Evolutionary conservation across 2,888 invertebrate species (phyloP).

Genomic region (Eutolmus rufibarbis): DNA sequence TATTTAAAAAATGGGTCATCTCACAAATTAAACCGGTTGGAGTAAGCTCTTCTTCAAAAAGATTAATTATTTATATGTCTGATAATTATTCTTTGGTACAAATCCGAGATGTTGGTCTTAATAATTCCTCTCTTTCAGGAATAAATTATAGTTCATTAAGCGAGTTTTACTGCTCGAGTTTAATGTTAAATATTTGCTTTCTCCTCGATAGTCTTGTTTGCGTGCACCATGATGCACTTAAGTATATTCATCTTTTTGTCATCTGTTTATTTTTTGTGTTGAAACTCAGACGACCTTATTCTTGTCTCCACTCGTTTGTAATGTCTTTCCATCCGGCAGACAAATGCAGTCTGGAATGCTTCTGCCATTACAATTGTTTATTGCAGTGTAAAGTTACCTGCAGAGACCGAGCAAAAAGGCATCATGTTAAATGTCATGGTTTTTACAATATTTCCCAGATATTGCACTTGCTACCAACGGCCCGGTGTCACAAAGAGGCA

Average conservation of each 20-base stretch:
- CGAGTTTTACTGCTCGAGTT: background rate
- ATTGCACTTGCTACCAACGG: background rate
- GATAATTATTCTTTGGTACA: background rate
- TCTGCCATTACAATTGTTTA: background rate
- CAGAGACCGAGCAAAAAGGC: background rate
- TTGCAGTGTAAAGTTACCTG: background rate
- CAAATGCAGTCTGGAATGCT: background rate
- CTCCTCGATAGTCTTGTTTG: background rate
- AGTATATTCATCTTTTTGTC: background rate
- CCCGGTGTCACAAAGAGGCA: background rate
- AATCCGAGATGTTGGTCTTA: background rate
- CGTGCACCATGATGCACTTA: background rate
- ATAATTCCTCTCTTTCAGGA: background rate
- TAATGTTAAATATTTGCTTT: background rate
- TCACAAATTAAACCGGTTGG: too few species aligned
- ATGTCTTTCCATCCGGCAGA: background rate
- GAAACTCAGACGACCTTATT: background rate
- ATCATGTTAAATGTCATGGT: background rate
- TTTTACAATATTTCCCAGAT: constrained; percentile 20
- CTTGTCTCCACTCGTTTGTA: background rate
- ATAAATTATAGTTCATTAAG: background rate
- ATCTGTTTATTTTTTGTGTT: background rate
- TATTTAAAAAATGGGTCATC: too few species aligned
- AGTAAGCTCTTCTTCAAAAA: too few species aligned
- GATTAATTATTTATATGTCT: background rate